These are phyloP conservation scores for Triops cancriformis DNA, from an alignment of 1,140 invertebrate genomes.

Conservation along the genomic window DNA sequence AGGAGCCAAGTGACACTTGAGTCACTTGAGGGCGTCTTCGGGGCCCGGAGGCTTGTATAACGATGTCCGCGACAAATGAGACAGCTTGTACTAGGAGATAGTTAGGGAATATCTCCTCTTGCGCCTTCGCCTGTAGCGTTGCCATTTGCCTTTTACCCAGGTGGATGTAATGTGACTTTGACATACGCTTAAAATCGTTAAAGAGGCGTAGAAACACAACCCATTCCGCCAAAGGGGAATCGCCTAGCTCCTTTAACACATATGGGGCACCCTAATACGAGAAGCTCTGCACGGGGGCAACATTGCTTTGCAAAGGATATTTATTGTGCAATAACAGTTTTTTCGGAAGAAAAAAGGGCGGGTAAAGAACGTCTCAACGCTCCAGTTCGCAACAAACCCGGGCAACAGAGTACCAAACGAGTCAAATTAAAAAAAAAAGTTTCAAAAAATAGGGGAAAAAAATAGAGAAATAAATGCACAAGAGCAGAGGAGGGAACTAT, in stretches of 20 bases:
- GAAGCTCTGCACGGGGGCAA: neutral
- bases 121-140: too few species aligned
- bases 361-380: too few species aligned
- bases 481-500: too few species aligned
- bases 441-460: too few species aligned
- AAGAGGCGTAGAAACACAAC: neutral
- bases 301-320: neutral
- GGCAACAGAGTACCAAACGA: too few species aligned
- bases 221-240: neutral
- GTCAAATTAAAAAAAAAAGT: too few species aligned
- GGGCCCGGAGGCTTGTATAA: neutral
- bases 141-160: neutral
- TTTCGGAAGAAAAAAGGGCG: too few species aligned
- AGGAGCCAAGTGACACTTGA: neutral
- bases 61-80: conserved; percentile 2
- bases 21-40: neutral
- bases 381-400: too few species aligned
- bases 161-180: neutral
- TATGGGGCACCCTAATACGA: neutral
- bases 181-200: conserved; percentile 6
- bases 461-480: too few species aligned
- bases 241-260: neutral
- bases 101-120: neutral
- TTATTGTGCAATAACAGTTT: too few species aligned
- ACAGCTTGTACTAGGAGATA: neutral